Evolutionary conservation across 2,797 vertebrate species (phyloP).

Genomic region (Sebastes vulpes): DNA sequence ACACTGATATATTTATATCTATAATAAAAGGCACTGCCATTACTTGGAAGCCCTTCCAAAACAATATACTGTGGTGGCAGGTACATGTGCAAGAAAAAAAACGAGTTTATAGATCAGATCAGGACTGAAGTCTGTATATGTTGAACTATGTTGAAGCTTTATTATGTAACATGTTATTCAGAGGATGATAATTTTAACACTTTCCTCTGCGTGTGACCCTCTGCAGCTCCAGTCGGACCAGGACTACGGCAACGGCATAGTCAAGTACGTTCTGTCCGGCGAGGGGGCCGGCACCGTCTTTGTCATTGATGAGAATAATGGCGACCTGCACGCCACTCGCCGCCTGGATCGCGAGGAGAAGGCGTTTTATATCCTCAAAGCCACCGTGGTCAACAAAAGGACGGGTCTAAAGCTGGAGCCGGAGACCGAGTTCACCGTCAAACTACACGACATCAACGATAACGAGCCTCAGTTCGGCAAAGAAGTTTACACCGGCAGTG

Average conservation of each 20-base stretch:
- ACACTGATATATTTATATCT: too few relatives aligned
- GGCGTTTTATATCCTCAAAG: constrained; percentile 90
- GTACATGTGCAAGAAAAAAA: background rate
- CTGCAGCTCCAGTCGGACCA: constrained; percentile 95
- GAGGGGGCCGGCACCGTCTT: constrained; percentile 94
- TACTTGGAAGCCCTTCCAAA: background rate
- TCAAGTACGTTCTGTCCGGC: constrained; percentile 94
- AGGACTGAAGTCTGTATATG: background rate
- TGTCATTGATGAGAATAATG: constrained; percentile 93
- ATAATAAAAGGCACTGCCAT: background rate
- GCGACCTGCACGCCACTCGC: constrained; percentile 94
- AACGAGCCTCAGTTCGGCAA: constrained; percentile 95
- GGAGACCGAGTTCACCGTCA: constrained; percentile 95
- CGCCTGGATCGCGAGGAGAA: constrained; percentile 94
- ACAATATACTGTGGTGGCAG: background rate
- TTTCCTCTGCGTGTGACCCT: background rate
- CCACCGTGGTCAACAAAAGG: constrained; percentile 91
- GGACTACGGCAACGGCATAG: constrained; percentile 91
- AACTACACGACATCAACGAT: constrained; percentile 98
- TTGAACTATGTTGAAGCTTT: background rate
- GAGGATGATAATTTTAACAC: background rate
- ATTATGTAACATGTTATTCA: background rate
- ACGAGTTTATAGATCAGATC: background rate
- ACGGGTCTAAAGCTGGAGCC: constrained; percentile 92
- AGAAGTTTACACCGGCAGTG: constrained; percentile 90